Percentiles rank a stretch among this genome's conserved stretches.
Evolutionary conservation across 2,797 vertebrate species (phyloP).

Genomic region (Urosaurus nigricauda): DNA sequence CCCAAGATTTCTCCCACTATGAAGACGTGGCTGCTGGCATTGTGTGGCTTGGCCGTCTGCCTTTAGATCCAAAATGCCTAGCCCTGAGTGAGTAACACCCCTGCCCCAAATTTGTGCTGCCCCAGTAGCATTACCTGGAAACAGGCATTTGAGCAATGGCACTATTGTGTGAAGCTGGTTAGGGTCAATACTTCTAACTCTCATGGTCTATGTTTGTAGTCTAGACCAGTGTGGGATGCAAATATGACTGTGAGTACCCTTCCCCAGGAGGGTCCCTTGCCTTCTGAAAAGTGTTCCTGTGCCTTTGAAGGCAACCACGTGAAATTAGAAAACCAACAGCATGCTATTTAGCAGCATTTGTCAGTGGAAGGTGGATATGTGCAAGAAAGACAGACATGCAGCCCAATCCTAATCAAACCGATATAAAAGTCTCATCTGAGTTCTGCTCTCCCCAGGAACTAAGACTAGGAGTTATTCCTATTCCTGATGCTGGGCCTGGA

Average conservation of each 20-base stretch:
- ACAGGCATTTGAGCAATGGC: too few relatives aligned
- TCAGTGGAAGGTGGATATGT: background rate
- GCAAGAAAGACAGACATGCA: background rate
- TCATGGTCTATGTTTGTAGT: too few relatives aligned
- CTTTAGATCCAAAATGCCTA: conserved; percentile 36
- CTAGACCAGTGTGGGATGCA: too few relatives aligned
- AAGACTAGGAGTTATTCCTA: background rate
- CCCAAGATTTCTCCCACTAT: conserved; percentile 53
- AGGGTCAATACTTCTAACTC: too few relatives aligned
- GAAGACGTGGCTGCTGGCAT: conserved; percentile 63
- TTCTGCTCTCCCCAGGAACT: background rate
- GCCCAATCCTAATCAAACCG: background rate
- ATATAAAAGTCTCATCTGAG: background rate
- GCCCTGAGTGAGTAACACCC: conserved; percentile 58
- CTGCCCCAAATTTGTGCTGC: conserved; percentile 58
- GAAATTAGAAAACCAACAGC: background rate
- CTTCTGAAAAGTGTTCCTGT: too few relatives aligned
- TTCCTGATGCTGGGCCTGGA: background rate
- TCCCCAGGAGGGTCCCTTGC: too few relatives aligned
- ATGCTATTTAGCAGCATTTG: too few relatives aligned
- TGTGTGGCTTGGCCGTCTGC: background rate
- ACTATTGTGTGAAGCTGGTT: too few relatives aligned
- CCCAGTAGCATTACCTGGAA: conserved; percentile 63
- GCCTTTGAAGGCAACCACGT: background rate
- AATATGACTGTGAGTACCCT: too few relatives aligned